Evolutionary conservation across 2,113 vertebrate genomes (phyloP).

Genomic region (Mionectes macconnelli): DNA sequence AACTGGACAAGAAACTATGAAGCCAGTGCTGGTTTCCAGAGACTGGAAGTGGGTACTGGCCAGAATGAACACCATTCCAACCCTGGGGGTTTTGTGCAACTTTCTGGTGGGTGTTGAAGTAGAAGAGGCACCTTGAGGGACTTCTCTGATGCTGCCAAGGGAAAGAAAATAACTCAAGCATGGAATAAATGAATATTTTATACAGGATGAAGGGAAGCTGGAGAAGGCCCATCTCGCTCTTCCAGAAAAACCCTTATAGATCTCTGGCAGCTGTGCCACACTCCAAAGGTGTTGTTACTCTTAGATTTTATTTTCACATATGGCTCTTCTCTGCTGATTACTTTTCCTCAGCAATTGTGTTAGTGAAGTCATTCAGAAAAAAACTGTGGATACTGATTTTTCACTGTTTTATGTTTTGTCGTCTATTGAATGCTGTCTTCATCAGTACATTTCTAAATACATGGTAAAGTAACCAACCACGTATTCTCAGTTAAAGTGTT

Average conservation of each 20-base stretch:
- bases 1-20: neutral
- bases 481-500: neutral
- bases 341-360: neutral
- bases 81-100: neutral
- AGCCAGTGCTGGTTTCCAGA: neutral
- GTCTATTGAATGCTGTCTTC: neutral
- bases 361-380: neutral
- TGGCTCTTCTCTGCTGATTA: neutral
- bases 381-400: neutral
- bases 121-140: neutral
- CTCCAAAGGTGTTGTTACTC: neutral
- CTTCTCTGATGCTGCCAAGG: neutral
- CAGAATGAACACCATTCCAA: neutral
- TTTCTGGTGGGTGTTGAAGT: neutral
- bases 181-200: slow-evolving; percentile 10
- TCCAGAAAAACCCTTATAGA: neutral
- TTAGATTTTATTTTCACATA: slow-evolving; percentile 3
- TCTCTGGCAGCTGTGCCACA: neutral
- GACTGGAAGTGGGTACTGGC: neutral
- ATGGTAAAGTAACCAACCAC: neutral
- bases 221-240: neutral
- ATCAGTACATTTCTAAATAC: neutral
- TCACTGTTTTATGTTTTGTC: neutral
- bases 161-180: neutral
- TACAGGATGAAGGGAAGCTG: neutral